Evolutionary conservation across 2,888 invertebrate genomes (phyloP).

Genomic region (Tetragonula carbonaria): DNA sequence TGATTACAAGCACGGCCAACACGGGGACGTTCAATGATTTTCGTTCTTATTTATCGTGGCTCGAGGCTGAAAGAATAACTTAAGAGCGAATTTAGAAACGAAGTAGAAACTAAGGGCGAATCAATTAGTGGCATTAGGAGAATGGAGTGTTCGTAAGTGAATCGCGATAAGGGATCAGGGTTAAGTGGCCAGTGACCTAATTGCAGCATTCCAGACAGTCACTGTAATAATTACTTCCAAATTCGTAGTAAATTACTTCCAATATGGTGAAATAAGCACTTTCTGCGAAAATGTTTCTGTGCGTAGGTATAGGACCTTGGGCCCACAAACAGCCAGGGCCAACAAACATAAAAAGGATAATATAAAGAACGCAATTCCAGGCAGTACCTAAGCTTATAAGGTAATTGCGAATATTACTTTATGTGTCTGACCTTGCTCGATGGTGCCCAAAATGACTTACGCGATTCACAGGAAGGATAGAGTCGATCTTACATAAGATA

Average conservation of each 20-base stretch:
- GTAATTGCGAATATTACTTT: too few relatives aligned
- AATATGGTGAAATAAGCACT: neutral
- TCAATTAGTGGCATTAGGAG: conserved; percentile 21
- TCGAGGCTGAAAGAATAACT: neutral
- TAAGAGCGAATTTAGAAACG: neutral
- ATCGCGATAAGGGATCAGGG: conserved; percentile 45
- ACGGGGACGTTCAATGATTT: neutral
- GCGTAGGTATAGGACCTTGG: too few relatives aligned
- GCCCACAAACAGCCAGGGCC: too few relatives aligned
- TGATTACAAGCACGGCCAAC: neutral
- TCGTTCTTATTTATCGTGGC: too few relatives aligned
- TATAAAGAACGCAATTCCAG: too few relatives aligned
- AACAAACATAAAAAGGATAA: too few relatives aligned
- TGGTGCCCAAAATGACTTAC: too few relatives aligned
- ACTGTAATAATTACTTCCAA: too few relatives aligned
- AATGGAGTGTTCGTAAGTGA: conserved; percentile 21
- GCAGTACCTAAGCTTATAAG: too few relatives aligned
- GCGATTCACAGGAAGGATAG: too few relatives aligned
- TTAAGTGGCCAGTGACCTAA: conserved; percentile 41
- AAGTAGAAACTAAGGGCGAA: neutral
- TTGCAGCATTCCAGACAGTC: conserved; percentile 11
- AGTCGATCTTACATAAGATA: too few relatives aligned
- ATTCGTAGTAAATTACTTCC: neutral
- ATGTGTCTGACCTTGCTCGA: too few relatives aligned
- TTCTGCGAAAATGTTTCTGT: neutral